A percentile compares a stretch with the other conserved stretches of the same genome.
Conservation (phyloP, 2,888 invertebrate genomes). For the Azorinus chamasolen region DNA sequence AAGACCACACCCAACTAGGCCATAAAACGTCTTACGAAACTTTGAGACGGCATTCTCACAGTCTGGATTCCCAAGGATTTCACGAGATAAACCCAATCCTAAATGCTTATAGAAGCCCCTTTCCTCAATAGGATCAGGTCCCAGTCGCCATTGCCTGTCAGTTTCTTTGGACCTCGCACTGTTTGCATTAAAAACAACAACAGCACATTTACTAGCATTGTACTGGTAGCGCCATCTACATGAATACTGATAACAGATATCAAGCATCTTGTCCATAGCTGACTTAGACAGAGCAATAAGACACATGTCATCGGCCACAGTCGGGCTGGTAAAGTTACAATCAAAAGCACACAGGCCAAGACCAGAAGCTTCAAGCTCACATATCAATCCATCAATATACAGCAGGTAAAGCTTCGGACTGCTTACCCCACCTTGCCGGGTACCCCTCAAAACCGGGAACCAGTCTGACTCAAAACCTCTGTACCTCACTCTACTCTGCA, state of each 20-base stretch:
- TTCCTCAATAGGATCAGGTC: neutral
- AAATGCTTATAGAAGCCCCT: conserved; percentile 3
- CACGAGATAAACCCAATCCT: too few relatives aligned
- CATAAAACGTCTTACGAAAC: too few relatives aligned
- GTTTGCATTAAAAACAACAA: conserved; percentile 25
- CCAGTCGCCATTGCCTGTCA: conserved; percentile 8
- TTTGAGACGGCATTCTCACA: too few relatives aligned
- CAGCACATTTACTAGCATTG: conserved; percentile 4
- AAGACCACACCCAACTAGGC: too few relatives aligned
- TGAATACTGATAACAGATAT: conserved; percentile 21
- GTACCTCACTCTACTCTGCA: conserved; percentile 6
- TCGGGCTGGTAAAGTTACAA: neutral
- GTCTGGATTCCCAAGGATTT: too few relatives aligned
- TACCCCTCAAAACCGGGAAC: neutral
- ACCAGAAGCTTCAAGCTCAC: neutral
- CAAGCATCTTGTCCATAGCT: conserved; percentile 7
- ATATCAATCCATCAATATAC: conserved; percentile 9
- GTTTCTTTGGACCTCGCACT: neutral
- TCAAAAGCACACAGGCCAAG: conserved; percentile 4
- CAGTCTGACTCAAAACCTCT: neutral
- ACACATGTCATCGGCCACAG: conserved; percentile 20
- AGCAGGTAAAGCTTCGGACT: neutral
- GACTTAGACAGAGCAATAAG: conserved; percentile 9
- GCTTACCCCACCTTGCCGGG: conserved; percentile 5
- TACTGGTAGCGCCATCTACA: conserved; percentile 20